phyloP scores from a whole-genome alignment of 1,140 invertebrate genomes.

The Tetragnatha versicolor region DNA sequence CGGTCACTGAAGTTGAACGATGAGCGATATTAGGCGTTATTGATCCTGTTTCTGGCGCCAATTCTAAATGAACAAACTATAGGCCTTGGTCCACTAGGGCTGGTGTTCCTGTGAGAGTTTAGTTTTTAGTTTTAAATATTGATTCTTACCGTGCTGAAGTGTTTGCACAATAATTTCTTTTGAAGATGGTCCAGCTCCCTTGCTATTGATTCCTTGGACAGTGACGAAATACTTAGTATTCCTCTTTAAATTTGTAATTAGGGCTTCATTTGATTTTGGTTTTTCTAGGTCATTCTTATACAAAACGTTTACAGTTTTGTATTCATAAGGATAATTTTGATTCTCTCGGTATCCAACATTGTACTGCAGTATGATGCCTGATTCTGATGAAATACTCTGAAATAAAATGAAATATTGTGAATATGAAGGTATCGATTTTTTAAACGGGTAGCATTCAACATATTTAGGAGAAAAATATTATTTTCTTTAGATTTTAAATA shows the following conservation, averaged over 20 bases:
- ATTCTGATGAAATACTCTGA: constrained; percentile 57
- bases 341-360: constrained; percentile 65
- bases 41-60: no score
- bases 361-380: constrained; percentile 64
- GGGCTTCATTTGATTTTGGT: constrained; percentile 44
- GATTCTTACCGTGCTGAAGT: constrained; percentile 56
- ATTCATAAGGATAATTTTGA: constrained; percentile 62
- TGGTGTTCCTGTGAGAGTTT: no score
- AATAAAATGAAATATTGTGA: background rate
- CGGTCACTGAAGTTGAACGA: no score
- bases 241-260: constrained; percentile 60
- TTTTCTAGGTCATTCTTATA: background rate
- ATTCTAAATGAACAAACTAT: no score
- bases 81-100: no score
- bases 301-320: constrained; percentile 59
- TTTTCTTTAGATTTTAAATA: no score
- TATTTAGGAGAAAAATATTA: background rate
- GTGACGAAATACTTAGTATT: constrained; percentile 65
- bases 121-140: no score
- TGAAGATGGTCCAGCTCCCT: constrained; percentile 63
- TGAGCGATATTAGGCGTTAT: no score
- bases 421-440: background rate
- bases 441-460: background rate
- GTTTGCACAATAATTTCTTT: constrained; percentile 60
- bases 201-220: constrained; percentile 64